phyloP scores from a whole-genome alignment of 2,113 vertebrate species.

The Eudyptes chrysolophus region DNA sequence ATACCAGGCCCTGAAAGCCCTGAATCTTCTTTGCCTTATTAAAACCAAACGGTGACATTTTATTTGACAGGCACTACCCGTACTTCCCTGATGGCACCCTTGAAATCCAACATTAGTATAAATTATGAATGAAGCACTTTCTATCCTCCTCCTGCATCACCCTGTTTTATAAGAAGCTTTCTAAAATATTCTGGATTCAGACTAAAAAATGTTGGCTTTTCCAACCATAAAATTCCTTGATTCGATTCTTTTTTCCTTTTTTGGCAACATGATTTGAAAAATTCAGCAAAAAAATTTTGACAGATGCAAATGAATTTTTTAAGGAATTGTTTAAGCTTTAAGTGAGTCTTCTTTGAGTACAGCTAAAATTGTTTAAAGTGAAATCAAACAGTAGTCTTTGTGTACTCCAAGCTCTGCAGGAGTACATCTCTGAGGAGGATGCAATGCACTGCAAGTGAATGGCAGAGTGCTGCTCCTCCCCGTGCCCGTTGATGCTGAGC shows the following conservation, averaged over 20 bases:
- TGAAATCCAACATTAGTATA: neutral
- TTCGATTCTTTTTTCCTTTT: neutral
- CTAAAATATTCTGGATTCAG: neutral
- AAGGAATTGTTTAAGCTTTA: neutral
- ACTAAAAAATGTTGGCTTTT: neutral
- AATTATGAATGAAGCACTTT: neutral
- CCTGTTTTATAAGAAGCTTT: neutral
- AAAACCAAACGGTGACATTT: neutral
- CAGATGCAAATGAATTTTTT: neutral
- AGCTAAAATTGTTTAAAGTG: neutral
- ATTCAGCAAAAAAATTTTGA: neutral
- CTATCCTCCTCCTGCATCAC: neutral
- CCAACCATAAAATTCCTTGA: neutral
- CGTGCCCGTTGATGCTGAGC: neutral
- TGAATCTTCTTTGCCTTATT: neutral
- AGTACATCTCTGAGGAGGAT: fast-evolving
- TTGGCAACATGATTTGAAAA: neutral
- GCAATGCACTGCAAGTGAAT: neutral
- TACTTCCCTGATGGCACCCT: neutral
- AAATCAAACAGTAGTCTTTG: neutral
- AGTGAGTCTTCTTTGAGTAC: neutral
- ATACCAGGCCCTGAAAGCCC: neutral
- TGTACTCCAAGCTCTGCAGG: neutral
- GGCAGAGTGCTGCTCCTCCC: neutral
- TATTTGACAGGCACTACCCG: neutral